These are phyloP conservation scores for Gulo gulo DNA, from an alignment of 2,113 vertebrate species.

Conservation along the genomic window DNA sequence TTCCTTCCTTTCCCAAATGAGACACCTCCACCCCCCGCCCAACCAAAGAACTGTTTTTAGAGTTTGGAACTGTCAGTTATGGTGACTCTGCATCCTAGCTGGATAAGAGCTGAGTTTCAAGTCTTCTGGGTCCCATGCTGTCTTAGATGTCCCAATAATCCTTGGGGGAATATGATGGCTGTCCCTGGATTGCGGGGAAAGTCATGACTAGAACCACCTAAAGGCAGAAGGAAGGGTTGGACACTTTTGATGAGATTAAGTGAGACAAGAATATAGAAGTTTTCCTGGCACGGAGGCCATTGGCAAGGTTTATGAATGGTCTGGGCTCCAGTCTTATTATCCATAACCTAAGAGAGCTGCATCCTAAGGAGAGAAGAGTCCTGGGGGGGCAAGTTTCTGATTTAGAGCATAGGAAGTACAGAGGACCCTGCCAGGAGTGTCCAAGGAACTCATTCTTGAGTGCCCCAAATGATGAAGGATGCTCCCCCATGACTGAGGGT, in stretches of 20 bases:
- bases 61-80: not conserved
- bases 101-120: not conserved
- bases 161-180: not conserved
- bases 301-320: too few species aligned
- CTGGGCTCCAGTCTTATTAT: not conserved
- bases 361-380: not conserved
- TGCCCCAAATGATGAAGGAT: not conserved
- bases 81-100: rapidly evolving
- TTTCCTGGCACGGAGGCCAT: not conserved
- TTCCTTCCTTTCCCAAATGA: not conserved
- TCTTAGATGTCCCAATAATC: not conserved
- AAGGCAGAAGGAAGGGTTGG: not conserved
- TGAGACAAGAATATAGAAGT: not conserved
- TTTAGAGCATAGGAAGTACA: not conserved
- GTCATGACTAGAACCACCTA: not conserved
- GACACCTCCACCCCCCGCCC: not conserved
- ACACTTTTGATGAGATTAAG: not conserved
- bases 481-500: not conserved
- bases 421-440: not conserved
- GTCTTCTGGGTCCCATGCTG: not conserved
- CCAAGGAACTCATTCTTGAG: not conserved
- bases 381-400: not conserved
- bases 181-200: not conserved
- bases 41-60: not conserved
- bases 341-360: not conserved